Base-by-base conservation (phyloP, 1,140 invertebrate genomes). In the Atopsyche davidsoni region DNA sequence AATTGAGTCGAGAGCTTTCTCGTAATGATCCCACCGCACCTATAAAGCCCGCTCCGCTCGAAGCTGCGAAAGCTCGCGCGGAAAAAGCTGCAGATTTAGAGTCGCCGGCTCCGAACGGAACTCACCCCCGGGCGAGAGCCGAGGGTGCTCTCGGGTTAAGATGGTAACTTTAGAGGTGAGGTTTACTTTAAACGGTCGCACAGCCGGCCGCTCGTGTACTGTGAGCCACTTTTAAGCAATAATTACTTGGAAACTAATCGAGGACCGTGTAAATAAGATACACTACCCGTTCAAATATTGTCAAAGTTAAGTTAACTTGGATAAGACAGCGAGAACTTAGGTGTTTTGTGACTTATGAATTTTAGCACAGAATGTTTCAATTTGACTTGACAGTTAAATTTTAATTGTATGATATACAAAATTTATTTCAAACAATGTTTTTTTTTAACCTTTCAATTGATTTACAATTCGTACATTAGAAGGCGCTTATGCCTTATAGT, bases 1-100 rank as follows among this genome's bases (percentile, higher is more conserved):
- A 51, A 56, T 56, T 46, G 53, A 56, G 49, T 56, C 53, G 49
- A 40, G 43, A 23, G 42, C 31, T 39, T 55, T 47, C 23, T 35
- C 43, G 49, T 51, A 51, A 56, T 56, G 54, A 56, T 47, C 40
- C 39, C 18, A 21, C 31, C 22, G 42, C 47, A 46, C 53, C 47
- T 49, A 44, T 34, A 41, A 55, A 51, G 46, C 16, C 41, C 34
- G 49, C 39, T n/a, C 34, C 45, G 54, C 22, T 53, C 36, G 18
- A 40, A 47, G 51, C 51, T 47, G 9, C 31, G 34, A 34, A 19
- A 13, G 31, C 35, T 41, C 38, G 17, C 31, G 4, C 13, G 7
- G 4, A 4, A 18, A 7, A 18, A 2, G 3, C n/a, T 34, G 31
- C 43, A 13, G 28, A 3, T 46, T 46, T 31, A 13, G 28, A 3